Conservation (phyloP, 1,140 invertebrate species). For the Micrasema minimum region DNA sequence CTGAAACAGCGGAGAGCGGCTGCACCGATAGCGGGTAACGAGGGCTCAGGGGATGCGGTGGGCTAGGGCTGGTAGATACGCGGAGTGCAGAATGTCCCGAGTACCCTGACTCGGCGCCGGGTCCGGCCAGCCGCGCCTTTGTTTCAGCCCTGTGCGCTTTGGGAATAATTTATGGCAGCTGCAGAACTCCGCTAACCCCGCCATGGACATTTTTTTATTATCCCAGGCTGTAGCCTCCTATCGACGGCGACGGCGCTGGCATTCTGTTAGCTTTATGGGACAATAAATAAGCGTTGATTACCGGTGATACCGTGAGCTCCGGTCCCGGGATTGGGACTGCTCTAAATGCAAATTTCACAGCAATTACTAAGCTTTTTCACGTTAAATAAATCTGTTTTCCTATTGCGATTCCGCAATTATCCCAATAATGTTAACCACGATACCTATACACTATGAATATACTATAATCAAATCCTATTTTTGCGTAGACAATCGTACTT, state of each 20-base stretch:
- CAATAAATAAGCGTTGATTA: conserved; percentile 38
- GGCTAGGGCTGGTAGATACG: not conserved
- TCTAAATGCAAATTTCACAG: conserved; percentile 19
- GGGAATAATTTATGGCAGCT: conserved; percentile 33
- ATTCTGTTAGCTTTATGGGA: conserved; percentile 37
- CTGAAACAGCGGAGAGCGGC: not conserved
- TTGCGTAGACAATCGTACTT: no score
- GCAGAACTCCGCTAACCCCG: conserved; percentile 12
- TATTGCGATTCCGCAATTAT: conserved; percentile 20
- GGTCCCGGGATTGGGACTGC: conserved; percentile 2
- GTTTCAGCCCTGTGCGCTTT: conserved; percentile 19
- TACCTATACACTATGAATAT: no score
- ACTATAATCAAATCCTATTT: no score
- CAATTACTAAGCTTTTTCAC: conserved; percentile 28
- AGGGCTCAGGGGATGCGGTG: not conserved
- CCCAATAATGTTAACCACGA: conserved; percentile 6
- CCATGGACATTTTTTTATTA: conserved; percentile 18
- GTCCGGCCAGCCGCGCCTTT: conserved; percentile 13
- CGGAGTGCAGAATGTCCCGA: not conserved
- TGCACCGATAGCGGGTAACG: not conserved
- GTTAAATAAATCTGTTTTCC: conserved; percentile 32
- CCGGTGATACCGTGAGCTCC: not conserved
- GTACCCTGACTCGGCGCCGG: not conserved
- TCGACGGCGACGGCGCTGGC: not conserved
- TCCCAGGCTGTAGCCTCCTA: conserved; percentile 13